Conservation (phyloP, 2,113 vertebrate genomes). For the Aptenodytes forsteri region DNA sequence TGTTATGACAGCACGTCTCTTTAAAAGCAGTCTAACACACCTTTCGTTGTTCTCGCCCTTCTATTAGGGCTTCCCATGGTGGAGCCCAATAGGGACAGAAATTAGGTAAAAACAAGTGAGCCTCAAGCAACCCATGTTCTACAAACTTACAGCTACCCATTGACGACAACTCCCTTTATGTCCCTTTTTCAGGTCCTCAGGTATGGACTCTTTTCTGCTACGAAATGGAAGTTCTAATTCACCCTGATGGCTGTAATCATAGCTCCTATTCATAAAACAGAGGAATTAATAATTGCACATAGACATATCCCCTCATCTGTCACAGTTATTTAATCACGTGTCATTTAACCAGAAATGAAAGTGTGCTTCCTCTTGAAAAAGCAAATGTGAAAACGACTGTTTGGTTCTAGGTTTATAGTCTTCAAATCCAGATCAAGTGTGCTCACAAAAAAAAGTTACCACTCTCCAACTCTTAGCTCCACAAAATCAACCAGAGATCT, state of each 20-base stretch:
- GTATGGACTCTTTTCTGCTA: background rate
- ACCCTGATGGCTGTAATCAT: background rate
- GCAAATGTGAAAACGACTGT: background rate
- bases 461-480: background rate
- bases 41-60: background rate
- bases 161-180: background rate
- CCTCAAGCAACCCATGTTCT: background rate
- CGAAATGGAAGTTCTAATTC: background rate
- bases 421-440: background rate
- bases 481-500: background rate
- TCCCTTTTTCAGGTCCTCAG: background rate
- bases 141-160: background rate
- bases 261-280: background rate
- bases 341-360: background rate
- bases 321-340: background rate
- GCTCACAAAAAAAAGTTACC: background rate
- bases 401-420: background rate
- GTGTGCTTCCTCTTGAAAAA: background rate
- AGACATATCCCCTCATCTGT: background rate
- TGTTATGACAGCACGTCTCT: background rate
- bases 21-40: background rate
- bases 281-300: background rate
- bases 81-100: background rate
- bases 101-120: background rate
- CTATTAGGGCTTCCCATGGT: background rate